Evolutionary conservation across 2,113 vertebrate genomes (phyloP), one percentile per base, ranked within the genome.

Genomic region (Menura novaehollandiae): DNA sequence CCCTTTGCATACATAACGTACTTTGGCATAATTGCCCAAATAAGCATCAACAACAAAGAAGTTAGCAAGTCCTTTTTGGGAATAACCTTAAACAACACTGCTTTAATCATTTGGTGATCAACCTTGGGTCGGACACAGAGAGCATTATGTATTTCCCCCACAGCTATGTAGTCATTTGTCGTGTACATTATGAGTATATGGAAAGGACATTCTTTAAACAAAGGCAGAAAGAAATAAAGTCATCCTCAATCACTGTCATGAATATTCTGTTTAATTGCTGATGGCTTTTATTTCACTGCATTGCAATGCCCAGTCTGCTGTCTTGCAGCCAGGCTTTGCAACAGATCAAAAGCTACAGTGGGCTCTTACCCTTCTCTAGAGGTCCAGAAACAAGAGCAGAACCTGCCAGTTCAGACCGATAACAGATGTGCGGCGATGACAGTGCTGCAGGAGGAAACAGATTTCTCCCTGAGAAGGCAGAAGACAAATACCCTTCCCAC

Each of bases 181-280:
- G 0, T 88, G 47, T 35, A 37, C 58, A 20, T 81, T 87, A 76
- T 64, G 55, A 89, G 32, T 85, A 6, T 60, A 77, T 26, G 44
- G 77, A 85, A 92, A 90, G 73, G 68, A 63, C 67, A 67, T 89
- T 83, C 53, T 86, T 94, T 74, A 91, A 72, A 86, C n/a, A 93
- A 88, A 92, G 59, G 56, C 80, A 83, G 24, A 35, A 73, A 80
- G n/a, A 80, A 92, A 95, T 76, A 82, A 93, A 92, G 60, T 78
- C 28, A 75, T 91, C 66, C 89, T 96, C 73, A 68, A 12, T 92
- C 67, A 89, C 81, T 93, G 73, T 80, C 90, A 76, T 35, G 51
- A 93, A 73, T 75, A 78, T 85, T 93, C 91, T 81, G 15, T 56
- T 88, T 94, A 86, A 94, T 68, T 93, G 79, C 85, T 89, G 79